These are phyloP conservation scores for Saturnia japonica DNA, from an alignment of 2,888 invertebrate genomes.

Conservation along the genomic window DNA sequence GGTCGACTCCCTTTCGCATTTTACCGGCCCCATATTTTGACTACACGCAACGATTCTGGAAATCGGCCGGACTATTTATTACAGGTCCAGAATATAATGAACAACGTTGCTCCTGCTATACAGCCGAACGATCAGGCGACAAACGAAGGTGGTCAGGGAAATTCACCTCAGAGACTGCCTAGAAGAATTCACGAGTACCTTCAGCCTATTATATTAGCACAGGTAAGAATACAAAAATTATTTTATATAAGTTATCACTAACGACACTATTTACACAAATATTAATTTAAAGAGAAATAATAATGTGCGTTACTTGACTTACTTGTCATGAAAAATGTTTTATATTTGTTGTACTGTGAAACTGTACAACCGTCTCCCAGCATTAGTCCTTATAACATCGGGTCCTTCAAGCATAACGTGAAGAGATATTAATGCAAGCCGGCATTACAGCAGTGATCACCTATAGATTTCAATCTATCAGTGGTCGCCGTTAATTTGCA, in stretches of 20 bases:
- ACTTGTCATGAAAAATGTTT: neutral
- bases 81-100: conserved; percentile 58
- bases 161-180: conserved; percentile 55
- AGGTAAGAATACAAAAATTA: conserved; percentile 50
- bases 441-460: too few species aligned
- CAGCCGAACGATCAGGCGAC: conserved; percentile 69
- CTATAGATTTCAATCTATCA: too few species aligned
- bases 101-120: conserved; percentile 50
- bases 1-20: conserved; percentile 46
- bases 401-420: too few species aligned
- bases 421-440: too few species aligned
- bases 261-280: neutral
- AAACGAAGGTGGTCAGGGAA: conserved; percentile 44
- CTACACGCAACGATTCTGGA: conserved; percentile 43
- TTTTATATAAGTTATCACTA: conserved; percentile 2
- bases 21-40: conserved; percentile 52
- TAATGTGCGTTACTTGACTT: neutral
- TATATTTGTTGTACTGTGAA: too few species aligned
- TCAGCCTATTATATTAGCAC: conserved; percentile 76
- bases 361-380: too few species aligned
- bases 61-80: conserved; percentile 44
- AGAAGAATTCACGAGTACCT: conserved; percentile 72
- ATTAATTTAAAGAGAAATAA: neutral
- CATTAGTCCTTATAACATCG: too few species aligned
- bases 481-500: too few species aligned